Percentiles rank a stretch among this genome's conserved stretches.
phyloP scores from a whole-genome alignment of 2,888 invertebrate genomes.

The Nemurella pictetii region DNA sequence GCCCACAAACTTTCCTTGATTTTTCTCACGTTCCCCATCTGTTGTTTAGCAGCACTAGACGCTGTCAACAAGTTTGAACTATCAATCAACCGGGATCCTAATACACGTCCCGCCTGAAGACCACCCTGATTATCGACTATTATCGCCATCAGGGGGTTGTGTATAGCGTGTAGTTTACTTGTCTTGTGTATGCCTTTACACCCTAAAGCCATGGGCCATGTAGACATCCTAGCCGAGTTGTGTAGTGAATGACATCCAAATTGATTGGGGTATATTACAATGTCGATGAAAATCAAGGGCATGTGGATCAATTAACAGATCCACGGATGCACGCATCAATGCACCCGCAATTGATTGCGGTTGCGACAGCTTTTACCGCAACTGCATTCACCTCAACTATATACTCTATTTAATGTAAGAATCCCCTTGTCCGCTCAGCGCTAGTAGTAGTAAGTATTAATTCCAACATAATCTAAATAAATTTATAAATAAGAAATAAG shows the following conservation, averaged over 20 bases:
- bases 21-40: conserved; percentile 4
- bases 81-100: neutral
- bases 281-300: neutral
- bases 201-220: neutral
- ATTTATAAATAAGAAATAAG: too few species aligned
- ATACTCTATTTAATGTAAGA: too few species aligned
- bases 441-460: neutral
- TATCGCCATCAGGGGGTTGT: neutral
- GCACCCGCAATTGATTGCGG: neutral
- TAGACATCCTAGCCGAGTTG: neutral
- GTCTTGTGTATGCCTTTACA: neutral
- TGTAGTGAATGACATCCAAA: neutral
- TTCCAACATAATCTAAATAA: neutral
- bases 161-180: neutral
- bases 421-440: too few species aligned
- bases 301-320: neutral
- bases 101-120: neutral
- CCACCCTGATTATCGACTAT: conserved; percentile 14
- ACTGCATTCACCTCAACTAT: too few species aligned
- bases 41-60: neutral
- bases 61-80: conserved; percentile 8
- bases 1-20: neutral
- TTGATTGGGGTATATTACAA: neutral
- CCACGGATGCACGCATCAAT: neutral
- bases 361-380: too few species aligned